These are phyloP conservation scores for Eupithecia subumbrata DNA, from an alignment of 2,888 invertebrate genomes.

Conservation along the genomic window DNA sequence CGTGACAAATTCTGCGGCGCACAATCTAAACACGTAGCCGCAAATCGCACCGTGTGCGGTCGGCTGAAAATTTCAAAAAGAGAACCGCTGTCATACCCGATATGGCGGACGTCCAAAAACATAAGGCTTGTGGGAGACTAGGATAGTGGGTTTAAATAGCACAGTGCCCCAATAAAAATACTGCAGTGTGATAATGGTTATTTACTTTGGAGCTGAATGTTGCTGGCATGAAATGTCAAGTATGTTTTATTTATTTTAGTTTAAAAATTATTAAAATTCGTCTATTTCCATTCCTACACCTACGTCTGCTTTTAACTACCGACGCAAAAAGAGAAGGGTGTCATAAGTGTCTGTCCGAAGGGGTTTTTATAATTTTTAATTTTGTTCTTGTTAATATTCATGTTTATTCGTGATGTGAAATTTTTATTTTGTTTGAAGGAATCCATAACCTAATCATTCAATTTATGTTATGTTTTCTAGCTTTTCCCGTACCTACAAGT, in stretches of 20 bases:
- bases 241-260: too few species aligned
- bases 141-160: not conserved
- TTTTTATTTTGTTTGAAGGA: not conserved
- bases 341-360: too few species aligned
- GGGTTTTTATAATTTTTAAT: too few species aligned
- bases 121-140: conserved; percentile 30
- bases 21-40: conserved; percentile 76
- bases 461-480: not conserved
- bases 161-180: not conserved
- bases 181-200: not conserved
- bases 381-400: too few species aligned
- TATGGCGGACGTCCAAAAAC: conserved; percentile 79
- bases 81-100: conserved; percentile 80
- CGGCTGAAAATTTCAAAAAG: conserved; percentile 79
- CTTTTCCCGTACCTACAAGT: not conserved
- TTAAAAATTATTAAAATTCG: too few species aligned
- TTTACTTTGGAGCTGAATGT: not conserved
- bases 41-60: conserved; percentile 72
- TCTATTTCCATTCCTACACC: too few species aligned
- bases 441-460: too few species aligned
- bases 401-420: not conserved
- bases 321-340: too few species aligned
- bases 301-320: too few species aligned
- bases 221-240: too few species aligned
- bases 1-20: conserved; percentile 61